Base-by-base conservation (phyloP, 2,113 vertebrate genomes). In the Arenaria interpres region DNA sequence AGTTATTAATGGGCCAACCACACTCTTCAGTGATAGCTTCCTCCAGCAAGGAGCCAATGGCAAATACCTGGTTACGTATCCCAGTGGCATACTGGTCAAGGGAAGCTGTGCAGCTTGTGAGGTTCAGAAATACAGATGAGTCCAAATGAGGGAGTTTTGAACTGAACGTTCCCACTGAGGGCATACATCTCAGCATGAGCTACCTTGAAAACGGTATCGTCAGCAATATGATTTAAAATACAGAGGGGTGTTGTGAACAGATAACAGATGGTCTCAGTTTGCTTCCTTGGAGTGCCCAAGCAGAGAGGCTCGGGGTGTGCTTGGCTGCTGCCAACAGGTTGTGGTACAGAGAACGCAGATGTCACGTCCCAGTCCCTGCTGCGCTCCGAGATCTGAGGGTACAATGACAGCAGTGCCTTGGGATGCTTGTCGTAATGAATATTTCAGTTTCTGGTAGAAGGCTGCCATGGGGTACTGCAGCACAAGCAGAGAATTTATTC, bases 121-220 rank as follows among this genome's bases (percentile, higher is more conserved):
- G 24, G n/a, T 53, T 54, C 66, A 88, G 53, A 54, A 66, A n/a
- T 25, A 41, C 0, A 4, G 51, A 41, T 28, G 32, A 67, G 6
- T 37, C 20, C n/a, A 48, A 53, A 54, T 3, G 12, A 35, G 9
- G 22, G 37, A 20, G 57, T 80, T 82, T 19, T 43, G 45, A 87
- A 19, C 30, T 10, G 33, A 23, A 14, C 8, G 28, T 50, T 30
- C 46, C 46, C 1, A 1, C 32, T 43, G 39, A 21, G 73, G 23
- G 13, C 33, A 7, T 0, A 0, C 15, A 16, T 37, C 71, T 67
- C 35, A 5, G 54, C 33, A 12, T 0, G 4, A 51, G 19, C 37
- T 35, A 6, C 45, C 35, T 41, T 23, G 30, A 9, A 74, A 59
- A 46, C 1, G 1, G 8, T 11, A 2, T 28, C 16, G 9, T 24